Base-by-base conservation (phyloP, 2,113 vertebrate genomes). In the Protobothrops flavoviridis region DNA sequence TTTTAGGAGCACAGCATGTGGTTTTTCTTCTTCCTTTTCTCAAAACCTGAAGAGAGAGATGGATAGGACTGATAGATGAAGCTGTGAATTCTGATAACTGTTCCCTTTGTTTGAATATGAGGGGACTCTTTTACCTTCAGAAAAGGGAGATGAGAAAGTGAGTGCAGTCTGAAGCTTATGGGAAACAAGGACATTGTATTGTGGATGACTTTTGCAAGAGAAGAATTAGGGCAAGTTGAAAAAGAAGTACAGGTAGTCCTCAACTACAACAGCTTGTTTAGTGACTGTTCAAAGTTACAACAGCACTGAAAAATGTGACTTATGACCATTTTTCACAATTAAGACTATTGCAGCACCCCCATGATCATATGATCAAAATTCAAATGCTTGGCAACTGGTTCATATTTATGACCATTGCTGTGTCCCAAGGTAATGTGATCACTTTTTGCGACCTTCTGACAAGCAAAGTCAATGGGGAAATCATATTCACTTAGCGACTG, bases 41-140 rank as follows among this genome's bases (percentile, higher is more conserved):
- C 90, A 94, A 96, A 96, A 95, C 93, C 93, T 95, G 95, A 93
- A 93, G 94, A 94, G 81, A 92, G 95, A 96, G 96, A 97, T 96
- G 96, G 96, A 96, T 97, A 92, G 90, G 93, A 93, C 94, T 97
- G 96, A 97, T 97, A 96, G 94, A 97, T 96, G 96, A 97, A 93
- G 95, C 93, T 97, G 96, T 93, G 95, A 96, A 90, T 95, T 93
- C 94, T 7, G 87, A 97, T 95, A 97, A 97, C 93, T 94, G 94
- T 91, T 93, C 92, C 94, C 93, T 94, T 96, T 95, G 96, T 88
- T 94, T 91, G 81, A 96, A 88, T 92, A 89, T 50, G 93, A 92
- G 64, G 86, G 4, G 88, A 4, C 91, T 1, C 26, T 52, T 3
- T 9, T 4, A 86, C 45, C 90, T 95, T 29, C 88, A 45, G 55